A percentile compares a stretch with the other conserved stretches of the same genome.
These are phyloP conservation scores for Formica exsecta DNA, from an alignment of 1,140 invertebrate genomes.

Conservation along the genomic window DNA sequence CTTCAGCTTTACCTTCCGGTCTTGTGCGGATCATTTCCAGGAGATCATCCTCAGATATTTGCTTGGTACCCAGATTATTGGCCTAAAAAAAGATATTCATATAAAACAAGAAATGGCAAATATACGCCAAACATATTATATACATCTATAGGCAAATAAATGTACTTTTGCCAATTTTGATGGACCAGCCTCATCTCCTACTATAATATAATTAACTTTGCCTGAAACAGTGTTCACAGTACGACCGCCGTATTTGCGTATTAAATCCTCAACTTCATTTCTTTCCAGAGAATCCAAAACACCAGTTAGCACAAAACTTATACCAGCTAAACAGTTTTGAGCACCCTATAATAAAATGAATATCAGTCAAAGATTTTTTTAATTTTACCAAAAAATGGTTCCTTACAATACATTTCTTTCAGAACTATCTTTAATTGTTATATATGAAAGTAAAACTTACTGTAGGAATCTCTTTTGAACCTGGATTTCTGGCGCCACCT, in stretches of 20 bases:
- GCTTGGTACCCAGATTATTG: slow-evolving; percentile 89
- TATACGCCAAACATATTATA: slow-evolving; percentile 55
- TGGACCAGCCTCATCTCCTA: slow-evolving; percentile 94
- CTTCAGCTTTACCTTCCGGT: slow-evolving; percentile 81
- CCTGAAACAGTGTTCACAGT: slow-evolving; percentile 91
- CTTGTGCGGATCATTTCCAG: slow-evolving; percentile 91
- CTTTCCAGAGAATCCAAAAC: slow-evolving; percentile 95
- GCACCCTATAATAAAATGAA: slow-evolving; percentile 88
- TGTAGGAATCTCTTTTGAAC: slow-evolving; percentile 93
- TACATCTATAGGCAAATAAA: slow-evolving; percentile 55
- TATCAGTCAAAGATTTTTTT: slow-evolving; percentile 17
- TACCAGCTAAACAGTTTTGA: slow-evolving; percentile 91
- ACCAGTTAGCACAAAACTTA: slow-evolving; percentile 95
- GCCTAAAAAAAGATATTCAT: slow-evolving; percentile 84
- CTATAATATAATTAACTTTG: slow-evolving; percentile 93
- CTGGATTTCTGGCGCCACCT: slow-evolving; percentile 92
- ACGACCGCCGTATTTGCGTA: slow-evolving; percentile 93
- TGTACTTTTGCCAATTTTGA: slow-evolving; percentile 92
- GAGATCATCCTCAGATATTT: slow-evolving; percentile 94
- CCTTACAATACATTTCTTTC: not conserved
- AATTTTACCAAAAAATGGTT: slow-evolving; percentile 1
- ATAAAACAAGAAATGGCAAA: slow-evolving; percentile 11
- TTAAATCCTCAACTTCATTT: slow-evolving; percentile 91
- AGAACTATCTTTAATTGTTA: slow-evolving; percentile 8
- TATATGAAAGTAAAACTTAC: slow-evolving; percentile 82